phyloP scores from a whole-genome alignment of 2,888 invertebrate genomes.

The Campaea margaritaria region DNA sequence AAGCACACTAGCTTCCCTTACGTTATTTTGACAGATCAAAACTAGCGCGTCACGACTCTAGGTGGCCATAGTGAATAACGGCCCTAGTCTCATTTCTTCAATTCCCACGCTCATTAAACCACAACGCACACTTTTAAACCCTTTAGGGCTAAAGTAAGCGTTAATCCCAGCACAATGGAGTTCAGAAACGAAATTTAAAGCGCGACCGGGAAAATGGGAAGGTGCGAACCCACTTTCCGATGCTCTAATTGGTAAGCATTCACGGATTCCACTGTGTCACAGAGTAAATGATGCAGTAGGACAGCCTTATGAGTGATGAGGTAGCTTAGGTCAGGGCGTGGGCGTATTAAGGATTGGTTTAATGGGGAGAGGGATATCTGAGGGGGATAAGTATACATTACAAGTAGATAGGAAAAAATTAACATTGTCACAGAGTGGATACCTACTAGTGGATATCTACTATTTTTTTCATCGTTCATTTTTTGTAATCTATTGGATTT shows the following conservation, averaged over 20 bases:
- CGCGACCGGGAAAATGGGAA: constrained; percentile 19
- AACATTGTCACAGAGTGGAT: too few relatives aligned
- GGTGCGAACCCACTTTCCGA: constrained; percentile 14
- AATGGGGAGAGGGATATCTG: too few relatives aligned
- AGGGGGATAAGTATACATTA: too few relatives aligned
- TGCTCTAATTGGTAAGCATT: constrained; percentile 30
- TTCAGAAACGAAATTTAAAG: constrained; percentile 30
- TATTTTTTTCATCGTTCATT: too few relatives aligned
- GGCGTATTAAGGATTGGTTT: constrained; percentile 6
- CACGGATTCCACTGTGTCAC: constrained; percentile 4
- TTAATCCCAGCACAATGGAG: constrained; percentile 17
- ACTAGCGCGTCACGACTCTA: too few relatives aligned
- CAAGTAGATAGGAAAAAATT: too few relatives aligned
- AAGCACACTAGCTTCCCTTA: too few relatives aligned
- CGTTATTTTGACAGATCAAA: too few relatives aligned
- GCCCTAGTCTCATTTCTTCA: neutral
- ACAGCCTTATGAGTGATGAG: constrained; percentile 16
- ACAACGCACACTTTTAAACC: neutral
- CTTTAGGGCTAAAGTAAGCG: constrained; percentile 2
- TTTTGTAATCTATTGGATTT: too few relatives aligned
- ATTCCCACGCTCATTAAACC: constrained; percentile 1
- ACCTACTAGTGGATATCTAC: too few relatives aligned
- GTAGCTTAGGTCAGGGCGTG: constrained; percentile 8
- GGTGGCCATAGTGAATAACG: too few relatives aligned
- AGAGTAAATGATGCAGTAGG: constrained; percentile 19